Evolutionary conservation across 2,888 invertebrate species (phyloP).

Genomic region (Plebejus melissa): DNA sequence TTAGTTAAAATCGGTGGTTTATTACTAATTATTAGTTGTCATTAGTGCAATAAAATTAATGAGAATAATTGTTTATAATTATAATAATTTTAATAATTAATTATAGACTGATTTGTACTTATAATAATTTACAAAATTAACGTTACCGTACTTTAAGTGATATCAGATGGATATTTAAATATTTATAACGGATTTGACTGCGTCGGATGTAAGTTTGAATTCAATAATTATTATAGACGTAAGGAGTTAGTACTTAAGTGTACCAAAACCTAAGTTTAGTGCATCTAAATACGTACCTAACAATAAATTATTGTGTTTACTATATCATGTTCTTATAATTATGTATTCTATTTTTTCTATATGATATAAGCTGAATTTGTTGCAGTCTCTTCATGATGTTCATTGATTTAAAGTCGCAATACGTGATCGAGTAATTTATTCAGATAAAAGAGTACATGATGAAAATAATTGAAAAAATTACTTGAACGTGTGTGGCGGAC

Average conservation of each 20-base stretch:
- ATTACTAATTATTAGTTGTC: neutral
- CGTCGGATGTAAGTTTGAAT: conserved; percentile 16
- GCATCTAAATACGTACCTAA: neutral
- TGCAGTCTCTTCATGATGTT: neutral
- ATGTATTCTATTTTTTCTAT: neutral
- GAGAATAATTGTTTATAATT: conserved; percentile 21
- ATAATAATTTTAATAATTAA: conserved; percentile 28
- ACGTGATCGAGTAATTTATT: neutral
- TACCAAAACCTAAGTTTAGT: neutral
- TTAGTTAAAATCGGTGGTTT: neutral
- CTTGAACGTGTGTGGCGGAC: neutral
- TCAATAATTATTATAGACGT: neutral
- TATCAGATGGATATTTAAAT: conserved; percentile 10
- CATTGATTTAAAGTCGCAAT: neutral
- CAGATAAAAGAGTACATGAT: neutral
- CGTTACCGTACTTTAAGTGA: conserved; percentile 22
- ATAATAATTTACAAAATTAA: conserved; percentile 23
- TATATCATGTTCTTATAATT: neutral
- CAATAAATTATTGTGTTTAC: neutral
- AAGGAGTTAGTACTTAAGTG: conserved; percentile 9
- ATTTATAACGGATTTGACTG: conserved; percentile 25
- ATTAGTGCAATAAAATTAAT: conserved; percentile 9
- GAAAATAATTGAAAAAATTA: too few relatives aligned
- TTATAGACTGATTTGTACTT: conserved; percentile 28
- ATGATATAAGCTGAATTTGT: neutral